Evolutionary conservation across 2,888 invertebrate genomes (phyloP), one percentile per base, ranked within the genome.

Genomic region (Laspeyria flexula): DNA sequence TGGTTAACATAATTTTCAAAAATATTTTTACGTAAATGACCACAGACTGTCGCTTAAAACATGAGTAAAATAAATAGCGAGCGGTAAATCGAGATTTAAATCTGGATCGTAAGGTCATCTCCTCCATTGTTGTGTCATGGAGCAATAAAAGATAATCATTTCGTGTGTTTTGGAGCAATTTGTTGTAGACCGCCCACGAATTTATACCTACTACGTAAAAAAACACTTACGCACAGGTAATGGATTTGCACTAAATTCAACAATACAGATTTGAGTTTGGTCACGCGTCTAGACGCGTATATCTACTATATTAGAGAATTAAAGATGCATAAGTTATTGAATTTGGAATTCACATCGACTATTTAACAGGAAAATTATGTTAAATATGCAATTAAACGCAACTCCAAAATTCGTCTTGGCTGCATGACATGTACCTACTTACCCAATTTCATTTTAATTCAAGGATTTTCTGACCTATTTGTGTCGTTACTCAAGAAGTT

Each of bases 81-180:
- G 69, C 55, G 64, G 67, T 70, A 74, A 71, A 68, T 66, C 65
- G 73, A 77, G 75, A 71, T 68, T 81, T 77, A 74, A 80, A 82
- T 84, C 78, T 79, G 63, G 67, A 76, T 67, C 69, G 67, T 84
- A 88, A 90, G 90, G 89, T 85, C 88, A 86, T 83, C 81, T 81
- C 69, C 56, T 66, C 83, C 83, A 88, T 90, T 89, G 86, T 90
- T 84, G 81, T 83, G 85, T 81, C 86, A 82, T 79, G 84, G 76
- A 63, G 81, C 79, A 81, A 81, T 86, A 87, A 84, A 84, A 87
- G 81, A 86, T 87, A 83, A 88, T 83, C 74, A 83, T 83, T 85
- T 85, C 80, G 83, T 88, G 81, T 84, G 80, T 89, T 89, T 87
- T 85, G 81, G 86, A 85, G 83, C 82, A 85, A 86, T 87, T 86